Evolutionary conservation across 2,888 invertebrate genomes (phyloP).

Genomic region (Loripinus fragilis): DNA sequence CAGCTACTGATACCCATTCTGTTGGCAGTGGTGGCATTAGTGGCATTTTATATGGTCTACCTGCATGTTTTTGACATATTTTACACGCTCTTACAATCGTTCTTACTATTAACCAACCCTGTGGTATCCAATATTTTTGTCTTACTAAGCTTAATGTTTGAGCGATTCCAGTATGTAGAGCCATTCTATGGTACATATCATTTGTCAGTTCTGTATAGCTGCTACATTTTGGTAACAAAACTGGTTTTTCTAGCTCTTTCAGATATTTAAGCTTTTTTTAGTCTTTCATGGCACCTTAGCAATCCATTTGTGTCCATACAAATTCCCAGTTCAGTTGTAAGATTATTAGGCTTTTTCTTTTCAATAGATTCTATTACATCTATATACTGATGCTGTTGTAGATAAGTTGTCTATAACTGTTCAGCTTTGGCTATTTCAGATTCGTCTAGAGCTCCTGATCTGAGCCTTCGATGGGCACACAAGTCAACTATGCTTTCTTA

Average conservation of each 20-base stretch:
- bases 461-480: too few relatives aligned
- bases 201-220: neutral
- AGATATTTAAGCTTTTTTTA: neutral
- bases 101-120: conserved; percentile 5
- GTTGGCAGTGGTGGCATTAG: conserved; percentile 22
- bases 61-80: conserved; percentile 22
- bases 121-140: too few relatives aligned
- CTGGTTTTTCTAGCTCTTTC: neutral
- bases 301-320: neutral
- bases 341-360: neutral
- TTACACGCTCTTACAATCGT: conserved; percentile 8
- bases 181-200: too few relatives aligned
- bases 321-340: neutral
- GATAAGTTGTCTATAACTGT: too few relatives aligned
- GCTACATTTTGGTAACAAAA: neutral
- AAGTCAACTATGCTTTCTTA: too few relatives aligned
- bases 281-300: neutral
- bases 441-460: too few relatives aligned
- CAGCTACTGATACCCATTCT: too few relatives aligned
- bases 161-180: too few relatives aligned
- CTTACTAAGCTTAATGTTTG: too few relatives aligned
- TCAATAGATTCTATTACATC: neutral
- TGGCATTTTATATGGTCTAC: conserved; percentile 20
- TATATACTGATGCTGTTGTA: neutral
- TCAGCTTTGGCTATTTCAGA: too few relatives aligned